Evolutionary conservation across 2,113 vertebrate genomes (phyloP), one percentile per base, ranked within the genome.

Genomic region (Pogona vitticeps): DNA sequence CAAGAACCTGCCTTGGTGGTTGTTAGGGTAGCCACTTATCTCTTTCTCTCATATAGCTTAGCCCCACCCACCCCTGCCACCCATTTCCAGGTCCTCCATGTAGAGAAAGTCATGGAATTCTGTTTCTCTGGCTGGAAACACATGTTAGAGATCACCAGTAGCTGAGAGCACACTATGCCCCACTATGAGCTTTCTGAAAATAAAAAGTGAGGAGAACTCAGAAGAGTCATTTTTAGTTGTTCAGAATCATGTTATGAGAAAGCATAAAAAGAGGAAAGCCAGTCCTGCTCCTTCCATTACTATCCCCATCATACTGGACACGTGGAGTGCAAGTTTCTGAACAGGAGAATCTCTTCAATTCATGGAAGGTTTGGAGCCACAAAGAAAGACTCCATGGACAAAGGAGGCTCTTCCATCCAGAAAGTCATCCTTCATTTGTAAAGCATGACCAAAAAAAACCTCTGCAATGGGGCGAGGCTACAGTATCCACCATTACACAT

Each of bases 211-310:
- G 21, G 40, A 61, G 31, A 59, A 79, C 0, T 14, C 23, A 76
- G 38, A 0, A 0, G 3, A 68, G 65, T 31, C 26, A 4, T 31
- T 31, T 68, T n/a, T n/a, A n/a, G n/a, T n/a, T n/a, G n/a, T n/a
- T 68, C 28, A 68, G 65, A 52, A 52, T 28, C 26, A 68, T 31
- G 26, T 26, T 68, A 52, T 52, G 46, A 10, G 5, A 52, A 52
- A 10, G 46, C 46, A 52, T 52, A 6, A 52, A 52, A 52, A 52
- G 46, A 52, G 65, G 10, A 13, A 31, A 31, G 28, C 12, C 28
- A 68, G 31, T 31, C 28, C 26, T 68, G 28, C 26, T 68, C 65
- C 31, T 26, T 68, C 7, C 65, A 68, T 8, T 12, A 68, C 65
- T 68, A 26, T 31, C 28, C 28, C 28, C 28, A 31, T 68, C 28